Percentiles rank a stretch among this genome's conserved stretches.
These are phyloP conservation scores for Plusia festucae DNA, from an alignment of 2,888 invertebrate species.

Conservation along the genomic window DNA sequence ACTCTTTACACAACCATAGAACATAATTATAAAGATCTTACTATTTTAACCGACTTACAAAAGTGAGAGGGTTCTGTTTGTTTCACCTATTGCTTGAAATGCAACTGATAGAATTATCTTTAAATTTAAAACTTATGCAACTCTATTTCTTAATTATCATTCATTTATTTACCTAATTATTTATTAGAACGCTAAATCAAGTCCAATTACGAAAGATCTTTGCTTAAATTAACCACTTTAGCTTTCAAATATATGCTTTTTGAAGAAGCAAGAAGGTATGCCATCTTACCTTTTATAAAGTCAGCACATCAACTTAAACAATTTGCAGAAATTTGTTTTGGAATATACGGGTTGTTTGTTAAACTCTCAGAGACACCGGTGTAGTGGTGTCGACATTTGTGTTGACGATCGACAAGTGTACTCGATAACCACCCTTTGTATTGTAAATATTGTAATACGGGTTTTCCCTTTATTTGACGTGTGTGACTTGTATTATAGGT, in stretches of 20 bases:
- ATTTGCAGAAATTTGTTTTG: background rate
- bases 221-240: too few species aligned
- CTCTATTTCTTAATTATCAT: background rate
- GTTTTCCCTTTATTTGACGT: background rate
- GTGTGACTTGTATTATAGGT: background rate
- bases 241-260: too few species aligned
- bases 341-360: background rate
- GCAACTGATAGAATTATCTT: too few species aligned
- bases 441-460: background rate
- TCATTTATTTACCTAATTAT: background rate
- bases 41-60: too few species aligned
- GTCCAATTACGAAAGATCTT: too few species aligned
- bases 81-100: too few species aligned
- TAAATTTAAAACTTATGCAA: background rate
- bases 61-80: too few species aligned
- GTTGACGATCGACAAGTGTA: slow-evolving; percentile 3
- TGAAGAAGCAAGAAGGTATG: too few species aligned
- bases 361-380: slow-evolving; percentile 1
- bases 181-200: background rate
- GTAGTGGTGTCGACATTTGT: slow-evolving; percentile 5
- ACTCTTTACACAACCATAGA: too few species aligned
- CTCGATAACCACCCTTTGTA: background rate
- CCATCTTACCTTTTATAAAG: background rate
- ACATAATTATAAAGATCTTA: too few species aligned
- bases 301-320: too few species aligned